Conservation (phyloP, 2,113 vertebrate genomes). For the Axis porcinus region DNA sequence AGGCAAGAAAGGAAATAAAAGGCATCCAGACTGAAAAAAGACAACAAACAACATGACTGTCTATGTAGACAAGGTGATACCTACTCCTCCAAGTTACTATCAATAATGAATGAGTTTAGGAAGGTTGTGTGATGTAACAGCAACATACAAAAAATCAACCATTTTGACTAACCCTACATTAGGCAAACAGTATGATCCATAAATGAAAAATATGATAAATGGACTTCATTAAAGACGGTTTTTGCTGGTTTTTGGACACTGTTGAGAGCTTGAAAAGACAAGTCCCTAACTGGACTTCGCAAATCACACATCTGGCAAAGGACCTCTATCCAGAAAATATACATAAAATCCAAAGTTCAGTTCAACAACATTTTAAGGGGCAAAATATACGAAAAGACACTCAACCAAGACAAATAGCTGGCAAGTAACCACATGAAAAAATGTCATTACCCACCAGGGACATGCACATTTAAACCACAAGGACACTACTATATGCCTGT, state of each 20-base stretch:
- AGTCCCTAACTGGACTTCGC: not conserved
- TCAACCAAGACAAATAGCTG: not conserved
- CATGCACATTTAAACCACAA: not conserved
- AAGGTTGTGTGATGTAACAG: not conserved
- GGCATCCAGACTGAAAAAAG: not conserved
- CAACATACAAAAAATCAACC: not conserved
- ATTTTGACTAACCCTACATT: accelerated
- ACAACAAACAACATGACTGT: not conserved
- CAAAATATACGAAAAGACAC: not conserved
- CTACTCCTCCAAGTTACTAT: not conserved
- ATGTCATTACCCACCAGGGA: not conserved
- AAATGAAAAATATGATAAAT: not conserved
- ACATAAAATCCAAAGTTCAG: not conserved
- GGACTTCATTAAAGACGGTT: not conserved
- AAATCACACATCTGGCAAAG: not conserved
- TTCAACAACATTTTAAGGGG: not conserved
- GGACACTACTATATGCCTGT: accelerated
- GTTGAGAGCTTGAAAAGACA: not conserved
- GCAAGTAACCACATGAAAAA: not conserved
- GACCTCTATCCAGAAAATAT: not conserved
- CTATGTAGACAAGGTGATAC: not conserved
- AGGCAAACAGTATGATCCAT: not conserved
- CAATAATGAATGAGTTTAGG: not conserved
- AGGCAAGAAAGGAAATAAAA: not conserved
- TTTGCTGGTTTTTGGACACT: not conserved